Evolutionary conservation across 2,113 vertebrate species (phyloP), one percentile per base, ranked within the genome.

Genomic region (Carassius carassius): DNA sequence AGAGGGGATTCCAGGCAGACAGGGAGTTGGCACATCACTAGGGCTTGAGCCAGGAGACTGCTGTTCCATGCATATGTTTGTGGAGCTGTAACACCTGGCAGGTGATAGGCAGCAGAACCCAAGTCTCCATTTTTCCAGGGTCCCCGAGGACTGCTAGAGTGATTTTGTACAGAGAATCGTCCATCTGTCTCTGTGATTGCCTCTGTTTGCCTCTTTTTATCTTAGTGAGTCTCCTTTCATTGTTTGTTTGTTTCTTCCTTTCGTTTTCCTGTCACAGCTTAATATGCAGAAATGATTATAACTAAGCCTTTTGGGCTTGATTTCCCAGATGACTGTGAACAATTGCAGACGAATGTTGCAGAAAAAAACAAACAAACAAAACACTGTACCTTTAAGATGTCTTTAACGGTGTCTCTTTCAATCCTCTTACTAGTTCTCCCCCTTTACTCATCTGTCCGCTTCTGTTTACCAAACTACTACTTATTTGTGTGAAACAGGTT

Each of bases 31-130:
- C 86, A 44, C 69, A 13, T 23, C 49, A 4, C 41, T 77, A 17
- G 72, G 14, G 19, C 47, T 85, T 72, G 58, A 74, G 63, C 73
- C 84, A 76, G 83, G 21, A 73, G 51, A 56, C 78, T 62, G 79
- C 73, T 82, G 79, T 49, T 81, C 78, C 76, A 47, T 87, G 73
- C 86, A 85, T 85, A 87, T 87, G 79, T 82, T 74, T 70, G 54
- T 51, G 73, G 51, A 78, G 56, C 73, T 63, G 7, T 80, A 85
- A 85, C 86, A 85, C 83, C 79, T 85, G 86, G 54, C 79, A 69
- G 76, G 82, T 75, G 56, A 87, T 70, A 75, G 54, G 21, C 74
- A 67, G 74, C 62, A 37, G 74, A 84, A 78, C 83, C 47, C 0
- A 19, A 84, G 1, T 69, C 32, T 23, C 77, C 49, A 11, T 56